Conservation (phyloP, 2,797 vertebrate genomes). For the Crocidura indochinensis region DNA sequence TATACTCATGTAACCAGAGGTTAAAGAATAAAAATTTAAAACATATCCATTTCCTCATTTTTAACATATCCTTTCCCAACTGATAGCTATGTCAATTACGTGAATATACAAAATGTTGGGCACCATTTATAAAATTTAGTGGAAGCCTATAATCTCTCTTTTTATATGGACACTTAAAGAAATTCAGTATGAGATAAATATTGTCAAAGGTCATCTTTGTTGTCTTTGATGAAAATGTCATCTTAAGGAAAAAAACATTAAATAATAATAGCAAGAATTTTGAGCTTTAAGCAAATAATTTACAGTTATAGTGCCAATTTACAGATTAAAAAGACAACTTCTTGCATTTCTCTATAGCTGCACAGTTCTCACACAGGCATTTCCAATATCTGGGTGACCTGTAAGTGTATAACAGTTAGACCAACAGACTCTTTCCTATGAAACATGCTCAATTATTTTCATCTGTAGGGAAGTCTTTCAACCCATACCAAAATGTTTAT, state of each 20-base stretch:
- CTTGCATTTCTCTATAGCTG: not conserved
- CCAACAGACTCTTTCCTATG: not conserved
- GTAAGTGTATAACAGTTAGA: no score
- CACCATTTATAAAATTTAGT: not conserved
- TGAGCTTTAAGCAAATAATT: not conserved
- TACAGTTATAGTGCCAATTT: not conserved
- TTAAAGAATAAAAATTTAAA: constrained; percentile 7
- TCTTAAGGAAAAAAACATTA: constrained; percentile 10
- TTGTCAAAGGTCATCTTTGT: not conserved
- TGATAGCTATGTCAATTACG: not conserved
- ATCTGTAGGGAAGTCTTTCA: not conserved
- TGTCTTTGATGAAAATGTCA: not conserved
- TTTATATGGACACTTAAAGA: not conserved
- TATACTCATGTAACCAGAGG: not conserved
- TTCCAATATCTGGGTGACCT: not conserved
- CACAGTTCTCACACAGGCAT: no score
- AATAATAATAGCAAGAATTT: constrained; percentile 11
- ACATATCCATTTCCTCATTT: not conserved
- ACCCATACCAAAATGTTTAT: not conserved
- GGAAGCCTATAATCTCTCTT: not conserved
- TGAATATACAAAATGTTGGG: not conserved
- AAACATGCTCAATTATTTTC: not conserved
- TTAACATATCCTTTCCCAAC: not conserved
- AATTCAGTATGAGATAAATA: not conserved
- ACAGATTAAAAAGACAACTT: not conserved